These are phyloP conservation scores for Ariolimax columbianus DNA, from an alignment of 2,888 invertebrate species.

Conservation along the genomic window DNA sequence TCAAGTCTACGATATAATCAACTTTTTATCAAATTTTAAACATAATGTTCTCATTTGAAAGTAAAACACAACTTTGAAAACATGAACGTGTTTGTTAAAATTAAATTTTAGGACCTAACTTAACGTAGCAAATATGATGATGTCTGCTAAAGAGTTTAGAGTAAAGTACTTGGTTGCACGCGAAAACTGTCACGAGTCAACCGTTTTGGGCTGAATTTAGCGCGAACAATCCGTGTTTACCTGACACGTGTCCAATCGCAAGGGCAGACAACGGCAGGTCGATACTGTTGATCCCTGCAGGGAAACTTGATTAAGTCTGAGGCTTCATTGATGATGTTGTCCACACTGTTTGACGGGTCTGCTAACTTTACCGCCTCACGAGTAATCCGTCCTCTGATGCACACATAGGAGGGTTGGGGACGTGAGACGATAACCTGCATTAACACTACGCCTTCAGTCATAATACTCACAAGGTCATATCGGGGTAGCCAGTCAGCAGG, in stretches of 20 bases:
- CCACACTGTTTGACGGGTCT: constrained; percentile 7
- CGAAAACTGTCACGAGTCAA: not conserved
- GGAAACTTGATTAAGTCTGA: constrained; percentile 23
- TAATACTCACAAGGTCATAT: too few relatives aligned
- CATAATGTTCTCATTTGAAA: not conserved
- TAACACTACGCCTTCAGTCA: not conserved
- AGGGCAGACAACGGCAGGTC: constrained; percentile 14
- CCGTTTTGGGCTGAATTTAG: not conserved
- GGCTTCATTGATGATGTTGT: constrained; percentile 8
- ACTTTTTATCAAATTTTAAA: not conserved
- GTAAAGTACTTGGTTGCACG: not conserved
- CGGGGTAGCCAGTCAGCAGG: too few relatives aligned
- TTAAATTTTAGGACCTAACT: not conserved
- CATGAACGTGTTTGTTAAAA: not conserved
- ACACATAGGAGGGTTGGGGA: not conserved
- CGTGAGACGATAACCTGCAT: not conserved
- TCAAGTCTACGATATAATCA: not conserved
- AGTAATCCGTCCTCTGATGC: constrained; percentile 9
- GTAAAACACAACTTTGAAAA: not conserved
- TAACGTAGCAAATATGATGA: not conserved
- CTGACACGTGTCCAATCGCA: not conserved
- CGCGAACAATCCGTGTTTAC: not conserved
- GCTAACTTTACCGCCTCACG: not conserved
- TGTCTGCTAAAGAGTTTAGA: not conserved
- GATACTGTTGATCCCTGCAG: constrained; percentile 31